phyloP scores from a whole-genome alignment of 2,113 vertebrate species.

The Furnarius figulus region DNA sequence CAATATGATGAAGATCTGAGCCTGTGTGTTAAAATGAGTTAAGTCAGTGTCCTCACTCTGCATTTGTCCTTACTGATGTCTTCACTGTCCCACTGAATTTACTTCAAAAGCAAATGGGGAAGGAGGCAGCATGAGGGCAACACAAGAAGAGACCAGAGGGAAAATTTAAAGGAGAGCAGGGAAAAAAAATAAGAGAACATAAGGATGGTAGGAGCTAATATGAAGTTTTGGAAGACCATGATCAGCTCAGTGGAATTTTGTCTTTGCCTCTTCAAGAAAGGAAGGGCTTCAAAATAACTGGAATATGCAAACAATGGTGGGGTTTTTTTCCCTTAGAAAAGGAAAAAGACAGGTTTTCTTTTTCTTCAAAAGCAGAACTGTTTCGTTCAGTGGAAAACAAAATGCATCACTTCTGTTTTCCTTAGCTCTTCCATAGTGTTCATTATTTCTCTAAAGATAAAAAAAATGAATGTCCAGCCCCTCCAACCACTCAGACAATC shows the following conservation, averaged over 20 bases:
- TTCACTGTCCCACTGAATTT: neutral
- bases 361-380: neutral
- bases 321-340: neutral
- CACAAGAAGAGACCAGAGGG: neutral
- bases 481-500: neutral
- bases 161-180: neutral
- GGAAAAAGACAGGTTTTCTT: neutral
- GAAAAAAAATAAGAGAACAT: neutral
- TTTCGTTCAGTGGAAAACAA: neutral
- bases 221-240: neutral
- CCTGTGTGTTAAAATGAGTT: neutral
- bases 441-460: neutral
- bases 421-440: neutral
- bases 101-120: neutral
- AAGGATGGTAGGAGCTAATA: neutral
- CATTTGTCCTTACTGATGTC: neutral
- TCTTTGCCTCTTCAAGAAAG: neutral
- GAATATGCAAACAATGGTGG: neutral
- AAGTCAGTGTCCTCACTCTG: neutral
- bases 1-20: neutral
- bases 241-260: neutral
- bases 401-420: neutral
- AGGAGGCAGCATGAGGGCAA: neutral
- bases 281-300: neutral
- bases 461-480: neutral